phyloP scores from a whole-genome alignment of 2,888 invertebrate species.

The Hirtodrosophila duncani region DNA sequence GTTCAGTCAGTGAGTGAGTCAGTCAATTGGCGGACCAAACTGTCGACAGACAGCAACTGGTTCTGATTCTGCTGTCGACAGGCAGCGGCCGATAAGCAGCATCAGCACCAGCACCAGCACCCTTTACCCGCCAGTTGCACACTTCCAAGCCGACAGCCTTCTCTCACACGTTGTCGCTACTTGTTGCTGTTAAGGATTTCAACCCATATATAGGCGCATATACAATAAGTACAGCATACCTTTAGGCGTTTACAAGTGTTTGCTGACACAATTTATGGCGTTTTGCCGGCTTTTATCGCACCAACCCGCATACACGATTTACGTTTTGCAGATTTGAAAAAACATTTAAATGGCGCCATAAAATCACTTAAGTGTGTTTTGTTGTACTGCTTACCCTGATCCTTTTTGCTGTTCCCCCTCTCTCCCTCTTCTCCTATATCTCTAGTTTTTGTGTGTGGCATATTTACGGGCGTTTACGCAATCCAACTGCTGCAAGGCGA shows the following conservation, averaged over 20 bases:
- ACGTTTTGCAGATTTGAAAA: constrained; percentile 54
- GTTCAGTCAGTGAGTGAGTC: constrained; percentile 20
- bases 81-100: constrained; percentile 19
- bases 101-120: no score
- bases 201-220: neutral
- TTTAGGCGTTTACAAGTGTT: constrained; percentile 13
- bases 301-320: constrained; percentile 12
- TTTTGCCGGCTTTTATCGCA: constrained; percentile 1
- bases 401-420: constrained; percentile 18
- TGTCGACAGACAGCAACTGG: no score
- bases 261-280: constrained; percentile 36
- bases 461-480: constrained; percentile 46
- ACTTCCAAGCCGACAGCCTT: neutral
- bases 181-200: constrained; percentile 49
- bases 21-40: constrained; percentile 23
- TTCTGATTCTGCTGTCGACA: no score
- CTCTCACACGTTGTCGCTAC: constrained; percentile 17
- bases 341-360: constrained; percentile 60
- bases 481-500: neutral
- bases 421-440: constrained; percentile 11
- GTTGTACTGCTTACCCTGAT: no score
- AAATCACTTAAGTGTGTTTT: constrained; percentile 63
- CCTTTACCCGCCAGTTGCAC: constrained; percentile 12
- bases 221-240: constrained; percentile 9
- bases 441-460: constrained; percentile 29